Evolutionary conservation across 2,888 invertebrate genomes (phyloP).

Genomic region (Hipparchia semele): DNA sequence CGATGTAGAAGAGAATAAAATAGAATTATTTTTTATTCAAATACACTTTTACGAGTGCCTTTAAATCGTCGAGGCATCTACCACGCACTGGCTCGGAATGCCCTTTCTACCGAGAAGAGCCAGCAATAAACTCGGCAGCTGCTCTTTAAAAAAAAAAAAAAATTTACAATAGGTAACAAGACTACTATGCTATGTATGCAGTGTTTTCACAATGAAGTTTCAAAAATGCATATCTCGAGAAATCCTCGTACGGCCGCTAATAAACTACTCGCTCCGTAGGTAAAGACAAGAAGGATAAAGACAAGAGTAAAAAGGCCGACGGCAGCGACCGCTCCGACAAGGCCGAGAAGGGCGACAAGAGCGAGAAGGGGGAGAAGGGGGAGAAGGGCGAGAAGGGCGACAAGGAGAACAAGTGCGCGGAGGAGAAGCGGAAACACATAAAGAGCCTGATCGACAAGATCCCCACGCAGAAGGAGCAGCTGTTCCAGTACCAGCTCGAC

Average conservation of each 20-base stretch:
- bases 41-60: no score
- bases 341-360: constrained; percentile 30
- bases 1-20: no score
- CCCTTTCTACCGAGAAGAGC: no score
- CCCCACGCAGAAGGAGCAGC: constrained; percentile 97
- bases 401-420: constrained; percentile 83
- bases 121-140: no score
- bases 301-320: constrained; percentile 48
- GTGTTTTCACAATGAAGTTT: no score
- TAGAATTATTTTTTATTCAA: no score
- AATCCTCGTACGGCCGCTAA: not conserved
- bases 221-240: no score
- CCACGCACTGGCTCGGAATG: no score
- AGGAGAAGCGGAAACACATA: constrained; percentile 98
- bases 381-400: constrained; percentile 56
- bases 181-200: no score
- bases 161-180: no score
- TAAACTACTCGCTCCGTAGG: constrained; percentile 40
- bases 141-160: no score
- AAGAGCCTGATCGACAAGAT: constrained; percentile 99
- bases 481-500: constrained; percentile 97
- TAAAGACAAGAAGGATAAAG: constrained; percentile 58
- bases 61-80: no score
- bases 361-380: constrained; percentile 51
- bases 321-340: constrained; percentile 28